Evolutionary conservation across 2,113 vertebrate genomes (phyloP).

Genomic region (Pluvianellus socialis): DNA sequence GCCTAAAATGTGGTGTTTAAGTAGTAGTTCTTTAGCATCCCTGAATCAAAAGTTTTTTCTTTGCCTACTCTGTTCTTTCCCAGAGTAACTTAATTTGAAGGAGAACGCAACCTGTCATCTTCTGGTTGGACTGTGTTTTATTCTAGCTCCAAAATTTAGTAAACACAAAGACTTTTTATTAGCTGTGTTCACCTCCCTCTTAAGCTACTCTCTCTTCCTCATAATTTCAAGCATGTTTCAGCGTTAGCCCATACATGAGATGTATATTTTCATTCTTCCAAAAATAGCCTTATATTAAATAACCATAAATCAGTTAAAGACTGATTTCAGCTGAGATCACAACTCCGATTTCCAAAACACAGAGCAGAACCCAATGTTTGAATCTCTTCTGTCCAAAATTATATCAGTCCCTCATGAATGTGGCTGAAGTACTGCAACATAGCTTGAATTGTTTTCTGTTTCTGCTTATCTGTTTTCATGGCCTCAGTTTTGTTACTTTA

Average conservation of each 20-base stretch:
- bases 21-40: background rate
- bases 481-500: background rate
- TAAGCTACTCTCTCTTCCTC: background rate
- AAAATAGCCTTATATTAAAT: background rate
- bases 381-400: background rate
- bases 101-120: background rate
- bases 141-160: background rate
- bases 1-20: background rate
- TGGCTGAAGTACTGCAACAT: background rate
- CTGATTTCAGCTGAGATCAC: background rate
- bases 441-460: background rate
- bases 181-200: background rate
- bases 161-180: background rate
- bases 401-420: background rate
- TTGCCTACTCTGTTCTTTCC: background rate
- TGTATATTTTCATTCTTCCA: background rate
- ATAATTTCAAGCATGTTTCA: background rate
- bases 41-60: background rate
- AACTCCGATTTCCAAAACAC: background rate
- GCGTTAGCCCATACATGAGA: background rate
- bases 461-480: background rate
- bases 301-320: background rate
- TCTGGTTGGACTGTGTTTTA: background rate
- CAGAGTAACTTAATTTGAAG: background rate
- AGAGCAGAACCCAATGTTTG: background rate